Evolutionary conservation across 1,140 invertebrate genomes (phyloP), one percentile per base, ranked within the genome.

Genomic region (Plutomurus gul): DNA sequence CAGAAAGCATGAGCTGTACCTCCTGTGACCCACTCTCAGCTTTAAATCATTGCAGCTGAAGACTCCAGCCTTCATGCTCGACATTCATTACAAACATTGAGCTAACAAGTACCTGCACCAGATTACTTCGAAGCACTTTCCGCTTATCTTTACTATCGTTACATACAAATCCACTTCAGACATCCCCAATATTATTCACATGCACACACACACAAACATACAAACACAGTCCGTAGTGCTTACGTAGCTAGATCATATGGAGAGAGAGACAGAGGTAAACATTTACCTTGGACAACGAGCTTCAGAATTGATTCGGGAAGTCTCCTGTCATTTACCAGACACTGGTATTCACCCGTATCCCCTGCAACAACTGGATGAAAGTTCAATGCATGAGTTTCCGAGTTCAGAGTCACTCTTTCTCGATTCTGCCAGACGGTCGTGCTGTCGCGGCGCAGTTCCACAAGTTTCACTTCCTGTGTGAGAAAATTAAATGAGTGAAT

Each of bases 291-390:
- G 25, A 92, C 91, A 43, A 90, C 86, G 74, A 92, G 88, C 81
- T 89, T 88, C 13, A 92, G 87, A 40, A 92, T 87, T 5, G 89
- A 89, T 80, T 92, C 90, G 4, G 90, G 89, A 83, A 88, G 88
- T 60, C 90, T 89, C 20, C 91, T 87, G 84, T 89, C 90, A 85
- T 93, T 93, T 78, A 92, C 90, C 40, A 92, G 86, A 82, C 91
- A 92, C 33, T 88, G 87, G 84, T 92, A 92, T 79, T 91, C 89
- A 13, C 90, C 91, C 43, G 88, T 90, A 85, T 92, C 92, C 22
- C 87, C 86, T 8, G 90, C 89, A 39, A 87, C 85, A 0, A 91
- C 90, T 20, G 91, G 90, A 81, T 88, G 87, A 84, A 92, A 91
- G 73, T 89, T 88, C 46, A 93, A 86, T 7, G 89, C 89, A 84